Evolutionary conservation across 2,888 invertebrate species (phyloP), one percentile per base, ranked within the genome.

Genomic region (Synergus itoensis): DNA sequence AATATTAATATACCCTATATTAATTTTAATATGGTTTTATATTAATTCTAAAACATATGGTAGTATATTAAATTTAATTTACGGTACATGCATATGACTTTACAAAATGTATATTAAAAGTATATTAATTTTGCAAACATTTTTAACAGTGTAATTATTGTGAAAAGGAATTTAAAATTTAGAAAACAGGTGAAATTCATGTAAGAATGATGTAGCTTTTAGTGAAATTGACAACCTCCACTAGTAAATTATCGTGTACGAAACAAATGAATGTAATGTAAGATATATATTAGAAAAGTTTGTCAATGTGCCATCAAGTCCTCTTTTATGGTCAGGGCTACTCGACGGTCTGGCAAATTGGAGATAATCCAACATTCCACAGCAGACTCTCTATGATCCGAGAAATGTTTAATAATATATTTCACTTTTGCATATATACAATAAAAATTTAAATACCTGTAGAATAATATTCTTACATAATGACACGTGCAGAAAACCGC

Each of bases 321-420:
- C 81, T 82, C 91, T 87, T 90, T 89, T 90, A 90, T 90, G 91
- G 89, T 87, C 88, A 89, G 87, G 87, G 89, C 84, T 87, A 88
- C 77, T 73, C 73, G n/a, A 8, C 40, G 18, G 9, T 48, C 36
- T 53, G 77, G 76, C 78, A 82, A 64, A 78, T 87, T 91, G 91
- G 90, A 88, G 57, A 41, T 62, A 53, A 41, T 87, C 88, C 91
- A 91, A 91, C 84, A 88, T 90, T 89, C 86, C 87, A 77, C 79
- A 81, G 83, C 85, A 86, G 84, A 83, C 81, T 80, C 82, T 81
- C 84, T 79, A 83, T 84, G 85, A 85, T 82, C 77, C 18, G 28
- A 36, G 53, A 73, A 73, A 73, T 40, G 36, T 53, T 73, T 73
- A 69, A 36, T 73, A 28, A 36, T 73, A 73, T 73, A 53, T 53